Percentiles rank a stretch among this genome's conserved stretches.
Evolutionary conservation across 2,888 invertebrate genomes (phyloP).

Genomic region (Platypus cylindrus): DNA sequence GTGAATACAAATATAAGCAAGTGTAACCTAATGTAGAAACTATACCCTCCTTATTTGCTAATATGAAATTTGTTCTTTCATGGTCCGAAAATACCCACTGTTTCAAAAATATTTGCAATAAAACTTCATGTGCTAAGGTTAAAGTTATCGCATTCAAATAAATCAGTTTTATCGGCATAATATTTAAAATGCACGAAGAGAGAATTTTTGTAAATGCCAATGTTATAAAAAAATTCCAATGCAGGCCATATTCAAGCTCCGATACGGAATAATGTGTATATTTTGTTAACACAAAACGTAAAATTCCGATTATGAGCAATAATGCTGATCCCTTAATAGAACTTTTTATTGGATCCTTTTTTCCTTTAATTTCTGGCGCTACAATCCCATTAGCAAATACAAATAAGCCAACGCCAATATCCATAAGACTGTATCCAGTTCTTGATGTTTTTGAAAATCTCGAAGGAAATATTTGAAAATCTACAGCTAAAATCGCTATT

Average conservation of each 20-base stretch:
- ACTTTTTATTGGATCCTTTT: slow-evolving; percentile 25
- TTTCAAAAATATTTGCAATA: slow-evolving; percentile 48
- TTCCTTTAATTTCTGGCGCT: slow-evolving; percentile 40
- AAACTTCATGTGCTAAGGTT: slow-evolving; percentile 51
- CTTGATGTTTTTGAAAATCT: slow-evolving; percentile 77
- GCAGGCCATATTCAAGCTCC: slow-evolving; percentile 86
- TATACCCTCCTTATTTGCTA: slow-evolving; percentile 87
- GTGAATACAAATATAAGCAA: slow-evolving; percentile 66
- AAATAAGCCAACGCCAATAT: slow-evolving; percentile 85
- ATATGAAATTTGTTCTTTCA: slow-evolving; percentile 47
- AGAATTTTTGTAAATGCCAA: slow-evolving; percentile 70
- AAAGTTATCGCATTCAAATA: slow-evolving; percentile 44
- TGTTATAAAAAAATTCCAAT: slow-evolving; percentile 98
- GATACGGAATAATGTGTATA: slow-evolving; percentile 73
- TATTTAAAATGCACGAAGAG: slow-evolving; percentile 47
- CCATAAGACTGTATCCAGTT: slow-evolving; percentile 87
- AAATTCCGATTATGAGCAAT: slow-evolving; percentile 47
- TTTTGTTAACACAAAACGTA: slow-evolving; percentile 47
- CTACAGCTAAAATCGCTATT: slow-evolving; percentile 84
- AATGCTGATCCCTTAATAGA: slow-evolving; percentile 35
- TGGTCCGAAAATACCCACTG: slow-evolving; percentile 54
- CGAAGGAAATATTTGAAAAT: slow-evolving; percentile 78
- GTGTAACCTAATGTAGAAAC: slow-evolving; percentile 76
- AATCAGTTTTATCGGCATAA: slow-evolving; percentile 40
- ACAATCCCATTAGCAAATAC: slow-evolving; percentile 70